Conservation (phyloP, 2,888 invertebrate genomes). For the Ariolimax columbianus region DNA sequence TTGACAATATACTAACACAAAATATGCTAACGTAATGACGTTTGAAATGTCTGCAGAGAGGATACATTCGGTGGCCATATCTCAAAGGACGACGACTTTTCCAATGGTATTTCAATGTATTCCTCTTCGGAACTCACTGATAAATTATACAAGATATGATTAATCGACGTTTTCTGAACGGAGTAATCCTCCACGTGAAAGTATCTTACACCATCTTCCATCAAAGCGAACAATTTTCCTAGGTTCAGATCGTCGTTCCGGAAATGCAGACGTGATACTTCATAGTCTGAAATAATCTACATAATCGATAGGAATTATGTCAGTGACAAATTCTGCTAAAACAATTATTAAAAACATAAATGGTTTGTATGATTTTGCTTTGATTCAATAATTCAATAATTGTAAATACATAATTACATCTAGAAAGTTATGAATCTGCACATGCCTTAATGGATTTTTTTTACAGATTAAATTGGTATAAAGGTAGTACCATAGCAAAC, state of each 20-base stretch:
- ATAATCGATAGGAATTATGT: not conserved
- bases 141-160: not conserved
- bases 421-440: too few relatives aligned
- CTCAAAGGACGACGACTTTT: not conserved
- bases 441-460: too few relatives aligned
- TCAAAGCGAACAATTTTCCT: not conserved
- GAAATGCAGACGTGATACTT: not conserved
- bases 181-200: conserved; percentile 3
- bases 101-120: not conserved
- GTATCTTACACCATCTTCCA: conserved; percentile 14
- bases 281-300: conserved; percentile 6
- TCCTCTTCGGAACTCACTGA: conserved; percentile 13
- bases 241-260: not conserved
- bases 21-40: too few relatives aligned
- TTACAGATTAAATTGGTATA: too few relatives aligned
- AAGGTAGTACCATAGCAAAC: too few relatives aligned
- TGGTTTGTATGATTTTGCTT: too few relatives aligned
- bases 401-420: too few relatives aligned
- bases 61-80: conserved; percentile 3
- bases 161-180: not conserved
- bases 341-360: too few relatives aligned
- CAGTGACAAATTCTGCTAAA: too few relatives aligned
- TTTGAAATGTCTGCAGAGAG: too few relatives aligned
- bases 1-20: too few relatives aligned
- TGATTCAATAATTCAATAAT: too few relatives aligned